Evolutionary conservation across 1,140 invertebrate species (phyloP).

Genomic region (Amphibalanus amphitrite): DNA sequence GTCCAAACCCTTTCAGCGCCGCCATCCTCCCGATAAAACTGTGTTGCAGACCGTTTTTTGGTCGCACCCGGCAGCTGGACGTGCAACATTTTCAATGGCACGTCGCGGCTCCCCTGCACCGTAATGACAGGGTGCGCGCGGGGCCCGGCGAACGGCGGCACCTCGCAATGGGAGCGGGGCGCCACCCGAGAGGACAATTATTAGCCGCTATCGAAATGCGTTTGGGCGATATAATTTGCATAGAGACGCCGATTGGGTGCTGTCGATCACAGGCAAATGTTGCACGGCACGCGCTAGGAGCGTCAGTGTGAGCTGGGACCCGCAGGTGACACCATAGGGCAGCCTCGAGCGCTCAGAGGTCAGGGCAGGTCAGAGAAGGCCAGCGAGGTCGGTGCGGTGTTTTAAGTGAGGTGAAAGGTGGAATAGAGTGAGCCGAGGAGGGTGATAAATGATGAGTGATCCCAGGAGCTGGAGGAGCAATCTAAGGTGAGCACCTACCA

Average conservation of each 20-base stretch:
- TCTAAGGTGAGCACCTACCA: no score
- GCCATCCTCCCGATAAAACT: background rate
- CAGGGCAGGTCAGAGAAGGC: background rate
- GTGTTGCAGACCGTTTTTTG: background rate
- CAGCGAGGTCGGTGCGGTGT: no score
- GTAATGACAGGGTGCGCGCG: background rate
- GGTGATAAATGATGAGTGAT: no score
- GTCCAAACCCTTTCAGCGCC: no score
- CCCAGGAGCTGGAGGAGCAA: no score
- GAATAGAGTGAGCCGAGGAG: no score
- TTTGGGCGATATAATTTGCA: conserved; percentile 1
- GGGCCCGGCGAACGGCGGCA: background rate
- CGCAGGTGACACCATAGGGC: background rate
- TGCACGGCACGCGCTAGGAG: background rate
- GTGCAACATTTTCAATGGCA: conserved; percentile 1
- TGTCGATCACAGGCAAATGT: background rate
- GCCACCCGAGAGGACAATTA: background rate
- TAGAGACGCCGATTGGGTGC: background rate
- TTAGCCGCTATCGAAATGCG: conserved; percentile 1
- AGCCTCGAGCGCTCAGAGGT: background rate
- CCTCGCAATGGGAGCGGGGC: background rate
- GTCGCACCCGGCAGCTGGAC: background rate
- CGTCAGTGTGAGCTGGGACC: background rate
- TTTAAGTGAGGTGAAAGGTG: no score
- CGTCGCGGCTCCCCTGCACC: background rate